A percentile compares a stretch with the other conserved stretches of the same genome.
phyloP scores from a whole-genome alignment of 2,888 invertebrate genomes.

The Parasteatoda lunata region DNA sequence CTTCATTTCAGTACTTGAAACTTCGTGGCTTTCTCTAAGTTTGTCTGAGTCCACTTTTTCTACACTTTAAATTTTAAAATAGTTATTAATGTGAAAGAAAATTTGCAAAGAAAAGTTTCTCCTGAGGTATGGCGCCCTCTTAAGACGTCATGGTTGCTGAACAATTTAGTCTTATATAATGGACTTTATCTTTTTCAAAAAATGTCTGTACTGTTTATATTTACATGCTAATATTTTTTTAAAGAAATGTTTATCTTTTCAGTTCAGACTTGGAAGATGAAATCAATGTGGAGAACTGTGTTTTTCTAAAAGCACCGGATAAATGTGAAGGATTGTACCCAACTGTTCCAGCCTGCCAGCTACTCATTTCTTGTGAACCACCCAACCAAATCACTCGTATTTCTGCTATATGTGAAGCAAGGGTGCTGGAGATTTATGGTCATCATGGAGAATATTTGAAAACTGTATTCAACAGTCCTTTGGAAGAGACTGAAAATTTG shows the following conservation, averaged over 20 bases:
- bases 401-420: slow-evolving; percentile 61
- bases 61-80: too few relatives aligned
- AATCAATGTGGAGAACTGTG: slow-evolving; percentile 65
- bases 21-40: too few relatives aligned
- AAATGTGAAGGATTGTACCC: slow-evolving; percentile 39
- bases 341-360: slow-evolving; percentile 63
- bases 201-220: too few relatives aligned
- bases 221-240: too few relatives aligned
- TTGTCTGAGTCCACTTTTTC: too few relatives aligned
- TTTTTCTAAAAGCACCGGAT: slow-evolving; percentile 59
- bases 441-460: slow-evolving; percentile 68
- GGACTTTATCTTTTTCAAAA: too few relatives aligned
- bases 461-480: slow-evolving; percentile 50
- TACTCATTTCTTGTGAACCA: slow-evolving; percentile 55
- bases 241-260: slow-evolving; percentile 28
- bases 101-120: too few relatives aligned
- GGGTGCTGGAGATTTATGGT: slow-evolving; percentile 66
- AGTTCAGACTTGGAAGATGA: slow-evolving; percentile 66
- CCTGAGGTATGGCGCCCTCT: too few relatives aligned
- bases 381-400: slow-evolving; percentile 53
- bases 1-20: too few relatives aligned
- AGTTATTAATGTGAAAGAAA: too few relatives aligned
- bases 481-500: slow-evolving; percentile 67
- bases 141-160: too few relatives aligned
- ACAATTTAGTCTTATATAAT: too few relatives aligned